Base-by-base conservation (phyloP, 2,888 invertebrate genomes). In the Scaeva pyrastri region DNA sequence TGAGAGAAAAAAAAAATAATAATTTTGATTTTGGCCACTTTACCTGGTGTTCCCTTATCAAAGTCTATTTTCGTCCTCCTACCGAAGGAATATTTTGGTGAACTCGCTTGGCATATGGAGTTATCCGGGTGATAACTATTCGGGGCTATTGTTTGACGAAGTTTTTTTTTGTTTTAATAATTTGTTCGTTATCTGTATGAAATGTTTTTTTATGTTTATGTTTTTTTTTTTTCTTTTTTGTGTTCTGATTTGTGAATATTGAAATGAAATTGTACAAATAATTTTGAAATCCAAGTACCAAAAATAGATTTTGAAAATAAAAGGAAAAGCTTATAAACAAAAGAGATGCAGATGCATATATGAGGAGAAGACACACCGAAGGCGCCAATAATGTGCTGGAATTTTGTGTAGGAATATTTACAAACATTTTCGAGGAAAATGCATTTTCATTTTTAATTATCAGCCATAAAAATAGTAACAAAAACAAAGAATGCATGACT, bases 71-170 rank as follows among this genome's bases (percentile, higher is more conserved):
- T 92, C 89, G 92, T 92, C 93, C 95, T 96, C 89, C 95, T 94
- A 90, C 92, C 92, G 88, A 92, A 92, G 88, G 92, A 91, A 90
- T 90, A 92, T 89, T 92, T 91, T 88, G 92, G 92, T 89, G 92
- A 91, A 89, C 89, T 91, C 89, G 90, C 95, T 91, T 90, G 90
- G 75, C 90, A 89, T 88, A 92, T 92, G 90, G 95, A 94, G 55
- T 94, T 94, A 90, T 95, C 95, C 89, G 94, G 93, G 93, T 94
- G 93, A 90, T 93, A 93, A 89, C 92, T 91, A 90, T 92, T 91
- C 89, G 92, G 92, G 90, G 93, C 93, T 93, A 91, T 90, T 91
- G 64, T 81, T 86, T 82, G 77, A 86, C 85, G 85, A 56, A 80
- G 43, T 52, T 55, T 66, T 56, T 78, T 78, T 70, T 64, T 72